Conservation (phyloP, 2,888 invertebrate genomes). For the Poecilus cupreus region DNA sequence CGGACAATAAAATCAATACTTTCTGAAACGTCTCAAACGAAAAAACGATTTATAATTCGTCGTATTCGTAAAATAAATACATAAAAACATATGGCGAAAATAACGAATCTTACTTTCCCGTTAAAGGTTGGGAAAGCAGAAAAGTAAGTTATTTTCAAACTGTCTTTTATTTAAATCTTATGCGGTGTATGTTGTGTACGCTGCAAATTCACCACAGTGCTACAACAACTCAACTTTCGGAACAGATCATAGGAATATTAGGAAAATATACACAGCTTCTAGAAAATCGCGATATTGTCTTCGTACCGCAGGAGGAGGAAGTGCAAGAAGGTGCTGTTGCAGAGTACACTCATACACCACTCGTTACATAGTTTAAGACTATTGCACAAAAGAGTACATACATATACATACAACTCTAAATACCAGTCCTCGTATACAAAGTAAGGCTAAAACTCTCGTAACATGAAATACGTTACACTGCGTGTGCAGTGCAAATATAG, state of each 20-base stretch:
- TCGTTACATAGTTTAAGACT: conserved; percentile 52
- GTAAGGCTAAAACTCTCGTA: conserved; percentile 56
- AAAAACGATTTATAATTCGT: too few species aligned
- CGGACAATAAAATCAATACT: too few species aligned
- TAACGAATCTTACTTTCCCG: too few species aligned
- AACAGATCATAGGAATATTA: not conserved
- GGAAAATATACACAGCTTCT: conserved; percentile 5
- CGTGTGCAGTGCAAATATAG: conserved; percentile 49
- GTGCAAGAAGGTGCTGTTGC: conserved; percentile 11
- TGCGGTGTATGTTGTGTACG: not conserved
- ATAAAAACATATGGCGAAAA: too few species aligned
- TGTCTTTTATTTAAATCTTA: conserved; percentile 46
- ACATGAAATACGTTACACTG: conserved; percentile 49
- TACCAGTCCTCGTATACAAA: conserved; percentile 57
- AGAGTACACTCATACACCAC: conserved; percentile 43
- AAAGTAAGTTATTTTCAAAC: conserved; percentile 6
- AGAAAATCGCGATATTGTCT: conserved; percentile 12
- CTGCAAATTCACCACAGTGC: not conserved
- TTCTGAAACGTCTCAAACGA: too few species aligned
- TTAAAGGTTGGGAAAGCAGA: too few species aligned
- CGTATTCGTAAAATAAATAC: too few species aligned
- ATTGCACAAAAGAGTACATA: conserved; percentile 56
- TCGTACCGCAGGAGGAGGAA: not conserved
- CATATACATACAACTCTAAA: conserved; percentile 55
- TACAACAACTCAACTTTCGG: not conserved